A percentile compares a stretch with the other conserved stretches of the same genome.
These are phyloP conservation scores for Drosophila maculinotata DNA, from an alignment of 2,888 invertebrate species.

Conservation along the genomic window DNA sequence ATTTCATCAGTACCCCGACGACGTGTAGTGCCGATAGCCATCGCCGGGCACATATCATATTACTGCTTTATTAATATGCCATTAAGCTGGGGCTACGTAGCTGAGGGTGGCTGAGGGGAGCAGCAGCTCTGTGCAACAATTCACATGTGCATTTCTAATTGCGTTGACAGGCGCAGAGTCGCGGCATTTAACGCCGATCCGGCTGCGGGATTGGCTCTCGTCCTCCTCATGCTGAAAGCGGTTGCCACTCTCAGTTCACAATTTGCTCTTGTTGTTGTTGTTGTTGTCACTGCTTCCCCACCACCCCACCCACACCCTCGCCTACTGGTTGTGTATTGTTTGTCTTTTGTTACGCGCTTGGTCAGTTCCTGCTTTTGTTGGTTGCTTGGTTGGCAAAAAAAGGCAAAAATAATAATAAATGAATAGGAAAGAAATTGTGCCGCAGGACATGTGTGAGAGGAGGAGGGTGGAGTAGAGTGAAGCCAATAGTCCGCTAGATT, in stretches of 20 bases:
- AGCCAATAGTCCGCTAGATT: conserved; percentile 45
- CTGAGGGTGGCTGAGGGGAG: neutral
- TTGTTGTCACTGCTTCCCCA: conserved; percentile 11
- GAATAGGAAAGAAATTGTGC: conserved; percentile 40
- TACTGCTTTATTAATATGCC: conserved; percentile 77
- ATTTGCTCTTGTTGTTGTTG: no score
- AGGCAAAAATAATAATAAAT: conserved; percentile 31
- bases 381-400: conserved; percentile 3
- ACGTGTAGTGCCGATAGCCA: conserved; percentile 71
- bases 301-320: no score
- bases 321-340: conserved; percentile 27
- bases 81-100: conserved; percentile 52
- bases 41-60: conserved; percentile 72
- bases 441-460: conserved; percentile 30
- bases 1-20: conserved; percentile 70
- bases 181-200: conserved; percentile 62
- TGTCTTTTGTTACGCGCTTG: conserved; percentile 38
- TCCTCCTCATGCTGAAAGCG: conserved; percentile 7
- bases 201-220: conserved; percentile 27
- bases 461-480: neutral
- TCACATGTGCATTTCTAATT: conserved; percentile 68
- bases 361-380: conserved; percentile 27
- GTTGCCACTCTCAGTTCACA: conserved; percentile 1
- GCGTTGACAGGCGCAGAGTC: conserved; percentile 71
- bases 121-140: conserved; percentile 19